Evolutionary conservation across 2,797 vertebrate genomes (phyloP).

Genomic region (Crocodylus rhombifer): DNA sequence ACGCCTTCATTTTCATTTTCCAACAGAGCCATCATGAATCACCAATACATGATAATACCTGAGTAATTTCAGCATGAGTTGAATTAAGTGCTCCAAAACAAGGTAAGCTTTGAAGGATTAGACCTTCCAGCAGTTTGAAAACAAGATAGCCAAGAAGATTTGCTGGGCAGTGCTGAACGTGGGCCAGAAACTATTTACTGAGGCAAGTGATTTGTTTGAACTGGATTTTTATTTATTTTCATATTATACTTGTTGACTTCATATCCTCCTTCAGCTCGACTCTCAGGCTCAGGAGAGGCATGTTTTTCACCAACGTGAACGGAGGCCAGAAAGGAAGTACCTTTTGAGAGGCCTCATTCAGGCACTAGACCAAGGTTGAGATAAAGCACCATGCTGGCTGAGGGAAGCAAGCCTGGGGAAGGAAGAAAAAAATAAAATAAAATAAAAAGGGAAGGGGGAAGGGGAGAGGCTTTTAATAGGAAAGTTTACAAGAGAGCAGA

Average conservation of each 20-base stretch:
- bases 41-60: conserved; percentile 74
- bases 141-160: conserved; percentile 60
- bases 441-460: not conserved
- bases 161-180: conserved; percentile 64
- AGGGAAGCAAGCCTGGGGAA: not conserved
- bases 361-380: conserved; percentile 63
- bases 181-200: conserved; percentile 72
- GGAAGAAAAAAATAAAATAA: not conserved
- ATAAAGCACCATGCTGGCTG: conserved; percentile 68
- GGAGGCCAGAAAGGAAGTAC: conserved; percentile 74
- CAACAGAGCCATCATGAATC: conserved; percentile 76
- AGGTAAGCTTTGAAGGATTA: conserved; percentile 73
- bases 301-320: conserved; percentile 21
- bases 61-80: conserved; percentile 46
- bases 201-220: conserved; percentile 76
- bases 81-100: conserved; percentile 74
- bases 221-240: conserved; percentile 80
- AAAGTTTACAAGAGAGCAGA: not conserved
- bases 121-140: conserved; percentile 61
- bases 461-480: not conserved
- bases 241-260: conserved; percentile 79
- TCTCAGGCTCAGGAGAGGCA: conserved; percentile 56
- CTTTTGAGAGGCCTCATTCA: conserved; percentile 67
- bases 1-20: conserved; percentile 74
- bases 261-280: conserved; percentile 62